A percentile compares a stretch with the other conserved stretches of the same genome.
Conservation (phyloP, 2,888 invertebrate genomes). For the Leptopilina drosophilae region DNA sequence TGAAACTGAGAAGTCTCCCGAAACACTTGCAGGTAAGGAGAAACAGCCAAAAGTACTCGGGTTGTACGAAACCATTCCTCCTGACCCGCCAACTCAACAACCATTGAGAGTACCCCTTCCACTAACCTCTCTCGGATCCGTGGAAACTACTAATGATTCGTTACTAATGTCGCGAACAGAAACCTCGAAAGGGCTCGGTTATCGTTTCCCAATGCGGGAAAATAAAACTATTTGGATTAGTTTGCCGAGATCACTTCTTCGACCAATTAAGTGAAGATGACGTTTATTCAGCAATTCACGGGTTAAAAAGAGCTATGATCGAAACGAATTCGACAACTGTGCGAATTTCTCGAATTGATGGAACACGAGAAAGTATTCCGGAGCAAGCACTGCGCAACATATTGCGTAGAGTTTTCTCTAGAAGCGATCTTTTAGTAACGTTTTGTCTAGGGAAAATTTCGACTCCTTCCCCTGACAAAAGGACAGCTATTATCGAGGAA, state of each 20-base stretch:
- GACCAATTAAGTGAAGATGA: not conserved
- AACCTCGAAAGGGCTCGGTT: not conserved
- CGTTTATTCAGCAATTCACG: not conserved
- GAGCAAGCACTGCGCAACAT: constrained; percentile 24
- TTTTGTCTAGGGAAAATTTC: not conserved
- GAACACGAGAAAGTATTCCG: not conserved
- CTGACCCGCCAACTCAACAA: not conserved
- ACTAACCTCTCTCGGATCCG: not conserved
- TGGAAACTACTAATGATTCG: not conserved
- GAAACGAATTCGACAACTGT: not conserved
- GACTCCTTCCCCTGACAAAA: constrained; percentile 4
- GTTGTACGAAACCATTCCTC: not conserved
- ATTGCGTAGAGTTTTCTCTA: not conserved
- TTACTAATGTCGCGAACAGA: not conserved
- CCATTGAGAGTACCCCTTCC: not conserved
- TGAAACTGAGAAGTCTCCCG: too few relatives aligned
- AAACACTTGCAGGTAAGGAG: too few relatives aligned
- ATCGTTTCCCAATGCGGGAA: not conserved
- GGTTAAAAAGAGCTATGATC: not conserved
- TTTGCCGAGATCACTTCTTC: not conserved
- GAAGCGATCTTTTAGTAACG: not conserved
- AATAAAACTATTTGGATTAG: not conserved
- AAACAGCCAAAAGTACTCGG: too few relatives aligned
- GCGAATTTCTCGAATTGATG: not conserved
- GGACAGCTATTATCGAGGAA: constrained; percentile 43